Evolutionary conservation across 2,797 vertebrate genomes (phyloP).

Genomic region (Eulemur coronatus): DNA sequence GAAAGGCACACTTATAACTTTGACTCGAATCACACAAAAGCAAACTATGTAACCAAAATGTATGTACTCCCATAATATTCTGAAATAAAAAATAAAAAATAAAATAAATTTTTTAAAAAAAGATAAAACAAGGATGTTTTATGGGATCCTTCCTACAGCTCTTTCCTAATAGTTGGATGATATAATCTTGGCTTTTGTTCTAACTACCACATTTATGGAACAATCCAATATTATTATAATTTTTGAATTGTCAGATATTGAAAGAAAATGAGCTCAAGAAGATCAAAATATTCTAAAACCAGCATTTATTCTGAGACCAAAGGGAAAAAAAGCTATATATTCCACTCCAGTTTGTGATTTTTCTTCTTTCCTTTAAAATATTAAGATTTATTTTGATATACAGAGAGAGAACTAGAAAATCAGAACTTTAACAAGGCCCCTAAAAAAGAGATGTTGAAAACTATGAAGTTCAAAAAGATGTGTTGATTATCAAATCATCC

Average conservation of each 20-base stretch:
- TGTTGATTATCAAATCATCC: background rate
- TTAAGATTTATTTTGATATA: background rate
- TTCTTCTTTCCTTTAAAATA: slow-evolving; percentile 3
- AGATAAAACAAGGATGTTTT: background rate
- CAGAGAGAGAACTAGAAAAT: background rate
- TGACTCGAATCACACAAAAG: no score
- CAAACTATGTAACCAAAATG: no score
- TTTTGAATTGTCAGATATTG: slow-evolving; percentile 14
- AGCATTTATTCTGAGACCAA: background rate
- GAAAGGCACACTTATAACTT: no score
- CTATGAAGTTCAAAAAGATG: background rate
- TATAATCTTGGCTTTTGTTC: slow-evolving; percentile 36
- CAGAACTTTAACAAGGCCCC: background rate
- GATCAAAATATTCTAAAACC: slow-evolving; percentile 40
- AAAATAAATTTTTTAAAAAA: no score
- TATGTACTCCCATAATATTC: no score
- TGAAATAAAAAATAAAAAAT: no score
- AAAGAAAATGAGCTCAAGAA: slow-evolving; percentile 23
- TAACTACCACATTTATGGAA: slow-evolving; percentile 32
- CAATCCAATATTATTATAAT: slow-evolving; percentile 8
- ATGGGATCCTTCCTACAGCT: background rate
- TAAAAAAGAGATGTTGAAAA: background rate
- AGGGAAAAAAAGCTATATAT: background rate
- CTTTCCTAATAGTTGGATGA: background rate
- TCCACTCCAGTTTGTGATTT: background rate